A percentile compares a stretch with the other conserved stretches of the same genome.
Evolutionary conservation across 2,113 vertebrate genomes (phyloP).

Genomic region (Psephotus haematonotus): DNA sequence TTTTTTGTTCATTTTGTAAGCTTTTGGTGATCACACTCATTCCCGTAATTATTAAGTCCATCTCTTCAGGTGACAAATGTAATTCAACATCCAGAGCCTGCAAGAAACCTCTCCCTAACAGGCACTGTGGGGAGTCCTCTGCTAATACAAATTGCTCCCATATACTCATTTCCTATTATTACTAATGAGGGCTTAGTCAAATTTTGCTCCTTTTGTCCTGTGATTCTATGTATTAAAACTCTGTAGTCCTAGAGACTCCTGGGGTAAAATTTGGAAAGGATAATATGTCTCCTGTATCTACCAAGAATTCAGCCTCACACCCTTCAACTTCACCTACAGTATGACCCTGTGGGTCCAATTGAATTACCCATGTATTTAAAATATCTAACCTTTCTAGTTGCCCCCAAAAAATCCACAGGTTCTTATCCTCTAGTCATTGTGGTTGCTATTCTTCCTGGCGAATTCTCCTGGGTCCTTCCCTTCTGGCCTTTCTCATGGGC

Average conservation of each 20-base stretch:
- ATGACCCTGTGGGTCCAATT: neutral
- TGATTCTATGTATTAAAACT: neutral
- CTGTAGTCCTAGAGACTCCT: neutral
- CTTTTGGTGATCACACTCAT: neutral
- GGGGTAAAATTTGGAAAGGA: neutral
- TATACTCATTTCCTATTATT: neutral
- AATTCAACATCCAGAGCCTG: neutral
- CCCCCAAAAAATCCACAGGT: neutral
- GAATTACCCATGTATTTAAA: neutral
- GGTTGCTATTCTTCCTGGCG: neutral
- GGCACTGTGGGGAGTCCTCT: neutral
- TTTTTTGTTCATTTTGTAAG: neutral
- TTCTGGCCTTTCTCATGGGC: neutral
- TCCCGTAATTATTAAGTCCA: neutral
- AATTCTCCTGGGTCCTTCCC: neutral
- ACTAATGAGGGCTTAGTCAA: neutral
- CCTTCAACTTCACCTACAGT: neutral
- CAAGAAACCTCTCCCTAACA: neutral
- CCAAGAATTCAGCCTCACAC: neutral
- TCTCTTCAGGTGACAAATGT: neutral
- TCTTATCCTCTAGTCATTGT: neutral
- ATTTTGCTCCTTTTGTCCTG: neutral
- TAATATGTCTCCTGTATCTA: neutral
- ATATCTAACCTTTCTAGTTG: neutral
- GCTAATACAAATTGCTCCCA: neutral